Base-by-base conservation (phyloP, 2,888 invertebrate genomes). In the Dichetophora obliterata region DNA sequence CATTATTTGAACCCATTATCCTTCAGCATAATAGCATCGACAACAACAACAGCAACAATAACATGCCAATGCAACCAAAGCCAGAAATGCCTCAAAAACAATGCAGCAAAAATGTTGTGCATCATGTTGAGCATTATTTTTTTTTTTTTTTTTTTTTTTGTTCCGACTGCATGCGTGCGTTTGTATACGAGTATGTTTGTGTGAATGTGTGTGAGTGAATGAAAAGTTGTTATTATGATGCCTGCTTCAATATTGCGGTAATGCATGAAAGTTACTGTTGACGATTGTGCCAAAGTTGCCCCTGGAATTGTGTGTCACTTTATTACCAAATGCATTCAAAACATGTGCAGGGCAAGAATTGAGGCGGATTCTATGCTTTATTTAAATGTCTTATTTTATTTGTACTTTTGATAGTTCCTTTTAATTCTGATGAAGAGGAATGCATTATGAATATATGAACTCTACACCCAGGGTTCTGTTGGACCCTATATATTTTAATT, bases 41-140 rank as follows among this genome's bases (percentile, higher is more conserved):
- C 57, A 19, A 22, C 57, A 34, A 11, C 31, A 27, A 31, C n/a
- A 63, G n/a, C 27, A 61, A 31, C 61, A 24, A 61, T 9, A 61
- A 61, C 61, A 61, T 27, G 22, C 31, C 61, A 61, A 61, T 24
- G 24, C 14, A 2, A 61, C 24, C 61, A 27, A 50, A 43, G 11
- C 66, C 19, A 52, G 52, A 52, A 59, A 27, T 14, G 43, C 68
- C 37, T 22, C 43, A 50, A 27, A 50, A 68, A 68, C 68, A 68
- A 68, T 68, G 68, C 68, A 68, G 22, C 68, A 68, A 68, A 68
- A 68, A 68, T 68, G 50, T 68, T 43, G 27, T 68, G 50, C 48
- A 24, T 59, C 16, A 27, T 59, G 16, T 27, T 59, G 59, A 59
- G 59, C 59, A 59, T 59, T 59, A 24, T 59, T 59, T 59, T 3